Evolutionary conservation across 2,113 vertebrate genomes (phyloP).

Genomic region (Phyllopteryx taeniolatus): DNA sequence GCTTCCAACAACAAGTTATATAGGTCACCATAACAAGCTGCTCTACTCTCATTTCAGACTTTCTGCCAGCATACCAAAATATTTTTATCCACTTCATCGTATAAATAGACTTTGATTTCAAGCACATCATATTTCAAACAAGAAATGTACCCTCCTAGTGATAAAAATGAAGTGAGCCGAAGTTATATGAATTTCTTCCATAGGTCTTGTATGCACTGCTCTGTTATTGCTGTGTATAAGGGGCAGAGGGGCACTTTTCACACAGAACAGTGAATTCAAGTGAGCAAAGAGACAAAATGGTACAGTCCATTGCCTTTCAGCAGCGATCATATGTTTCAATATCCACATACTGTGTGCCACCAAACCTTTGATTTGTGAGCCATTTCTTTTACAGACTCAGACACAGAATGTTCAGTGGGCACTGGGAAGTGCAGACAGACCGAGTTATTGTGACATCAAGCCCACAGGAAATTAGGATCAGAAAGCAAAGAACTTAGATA

Average conservation of each 20-base stretch:
- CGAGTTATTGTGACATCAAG: conserved; percentile 19
- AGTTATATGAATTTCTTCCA: conserved; percentile 26
- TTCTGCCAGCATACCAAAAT: conserved; percentile 46
- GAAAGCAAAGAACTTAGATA: conserved; percentile 31
- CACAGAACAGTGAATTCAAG: neutral
- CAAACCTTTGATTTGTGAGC: conserved; percentile 10
- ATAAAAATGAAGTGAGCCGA: conserved; percentile 13
- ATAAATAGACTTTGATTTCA: conserved; percentile 17
- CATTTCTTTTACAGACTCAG: conserved; percentile 14
- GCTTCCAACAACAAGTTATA: neutral
- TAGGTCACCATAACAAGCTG: neutral
- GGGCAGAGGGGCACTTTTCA: neutral
- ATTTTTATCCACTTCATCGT: conserved; percentile 25
- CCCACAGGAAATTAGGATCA: conserved; percentile 26
- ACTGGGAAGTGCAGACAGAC: conserved; percentile 15
- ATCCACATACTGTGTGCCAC: conserved; percentile 1
- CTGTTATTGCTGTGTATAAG: neutral
- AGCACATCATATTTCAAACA: conserved; percentile 23
- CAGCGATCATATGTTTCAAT: neutral
- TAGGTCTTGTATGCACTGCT: conserved; percentile 10
- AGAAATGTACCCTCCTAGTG: conserved; percentile 5
- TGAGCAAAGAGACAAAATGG: neutral
- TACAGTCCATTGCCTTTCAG: conserved; percentile 8
- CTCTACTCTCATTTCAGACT: neutral
- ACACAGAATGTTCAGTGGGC: neutral